These are phyloP conservation scores for Cerceris rybyensis DNA, from an alignment of 2,888 invertebrate species.

Conservation along the genomic window DNA sequence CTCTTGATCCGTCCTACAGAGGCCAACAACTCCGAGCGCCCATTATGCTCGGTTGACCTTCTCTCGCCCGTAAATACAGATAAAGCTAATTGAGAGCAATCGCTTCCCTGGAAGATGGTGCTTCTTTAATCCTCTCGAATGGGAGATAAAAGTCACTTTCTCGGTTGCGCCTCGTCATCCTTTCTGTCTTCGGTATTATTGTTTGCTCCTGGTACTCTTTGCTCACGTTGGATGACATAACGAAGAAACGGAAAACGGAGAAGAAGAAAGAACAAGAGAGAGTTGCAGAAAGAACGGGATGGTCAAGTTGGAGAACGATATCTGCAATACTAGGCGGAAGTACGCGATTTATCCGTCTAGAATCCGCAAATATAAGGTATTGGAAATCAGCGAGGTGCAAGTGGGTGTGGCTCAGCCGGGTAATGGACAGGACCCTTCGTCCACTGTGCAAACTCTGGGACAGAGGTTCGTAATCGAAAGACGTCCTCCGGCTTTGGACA, in stretches of 20 bases:
- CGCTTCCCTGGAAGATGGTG: slow-evolving; percentile 42
- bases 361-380: slow-evolving; percentile 57
- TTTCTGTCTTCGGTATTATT: slow-evolving; percentile 24
- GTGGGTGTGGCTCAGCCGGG: slow-evolving; percentile 43
- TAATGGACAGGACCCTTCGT: slow-evolving; percentile 65
- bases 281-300: not conserved
- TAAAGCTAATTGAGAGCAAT: slow-evolving; percentile 71
- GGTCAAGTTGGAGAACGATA: not conserved
- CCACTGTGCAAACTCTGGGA: slow-evolving; percentile 62
- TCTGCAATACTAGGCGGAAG: not conserved
- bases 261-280: not conserved
- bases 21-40: not conserved
- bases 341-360: slow-evolving; percentile 16
- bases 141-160: slow-evolving; percentile 48
- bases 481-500: slow-evolving; percentile 31
- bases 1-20: not conserved
- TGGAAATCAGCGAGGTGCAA: slow-evolving; percentile 53
- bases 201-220: slow-evolving; percentile 25
- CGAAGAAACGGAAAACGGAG: not conserved
- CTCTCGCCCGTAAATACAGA: slow-evolving; percentile 67
- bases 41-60: slow-evolving; percentile 31
- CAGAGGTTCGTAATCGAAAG: slow-evolving; percentile 65
- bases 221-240: slow-evolving; percentile 14
- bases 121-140: slow-evolving; percentile 46
- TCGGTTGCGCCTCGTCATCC: slow-evolving; percentile 45